phyloP scores from a whole-genome alignment of 2,888 invertebrate genomes.

The Hedychridium roseum region DNA sequence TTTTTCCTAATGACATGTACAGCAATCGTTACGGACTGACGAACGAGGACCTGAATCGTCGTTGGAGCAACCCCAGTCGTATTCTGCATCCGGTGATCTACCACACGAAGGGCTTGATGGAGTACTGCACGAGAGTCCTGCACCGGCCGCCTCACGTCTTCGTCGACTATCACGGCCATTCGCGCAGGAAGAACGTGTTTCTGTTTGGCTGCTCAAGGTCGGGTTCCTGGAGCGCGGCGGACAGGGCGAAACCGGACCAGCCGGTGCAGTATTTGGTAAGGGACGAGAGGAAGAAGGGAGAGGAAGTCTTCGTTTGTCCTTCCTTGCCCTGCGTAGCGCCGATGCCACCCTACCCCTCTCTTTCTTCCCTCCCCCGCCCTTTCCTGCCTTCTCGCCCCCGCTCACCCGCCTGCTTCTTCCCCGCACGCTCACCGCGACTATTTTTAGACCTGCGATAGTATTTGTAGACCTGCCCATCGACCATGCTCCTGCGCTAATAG shows the following conservation, averaged over 20 bases:
- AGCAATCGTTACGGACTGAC: slow-evolving; percentile 85
- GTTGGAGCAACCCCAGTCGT: slow-evolving; percentile 82
- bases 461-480: no score
- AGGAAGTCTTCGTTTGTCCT: no score
- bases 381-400: no score
- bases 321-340: no score
- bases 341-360: no score
- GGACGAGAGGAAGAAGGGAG: slow-evolving; percentile 32
- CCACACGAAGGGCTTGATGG: slow-evolving; percentile 78
- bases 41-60: slow-evolving; percentile 85
- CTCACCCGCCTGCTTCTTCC: no score
- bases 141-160: slow-evolving; percentile 71
- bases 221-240: slow-evolving; percentile 74
- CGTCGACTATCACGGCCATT: slow-evolving; percentile 85
- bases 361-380: no score
- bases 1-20: no score
- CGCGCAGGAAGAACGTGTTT: slow-evolving; percentile 85
- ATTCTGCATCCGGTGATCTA: slow-evolving; percentile 83
- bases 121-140: slow-evolving; percentile 70
- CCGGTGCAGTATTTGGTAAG: slow-evolving; percentile 71
- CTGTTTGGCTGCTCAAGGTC: slow-evolving; percentile 81
- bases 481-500: no score
- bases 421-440: no score
- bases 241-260: slow-evolving; percentile 68
- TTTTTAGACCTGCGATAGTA: no score